phyloP scores from a whole-genome alignment of 2,888 invertebrate species.

The Drosophila leonis region DNA sequence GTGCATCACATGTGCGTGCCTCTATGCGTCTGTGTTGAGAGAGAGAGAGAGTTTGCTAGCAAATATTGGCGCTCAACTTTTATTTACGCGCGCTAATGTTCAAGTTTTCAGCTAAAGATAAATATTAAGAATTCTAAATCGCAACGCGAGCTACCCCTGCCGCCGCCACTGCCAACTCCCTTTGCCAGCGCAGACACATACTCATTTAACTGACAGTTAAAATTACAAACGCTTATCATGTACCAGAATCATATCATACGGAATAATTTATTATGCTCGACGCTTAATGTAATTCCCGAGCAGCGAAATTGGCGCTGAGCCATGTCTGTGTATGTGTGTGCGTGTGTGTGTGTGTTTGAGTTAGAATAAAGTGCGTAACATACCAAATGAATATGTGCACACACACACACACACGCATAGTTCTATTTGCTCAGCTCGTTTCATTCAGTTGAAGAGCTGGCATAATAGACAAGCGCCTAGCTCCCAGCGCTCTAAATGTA shows the following conservation, averaged over 20 bases:
- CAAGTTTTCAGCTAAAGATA: conserved; percentile 77
- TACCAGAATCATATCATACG: conserved; percentile 81
- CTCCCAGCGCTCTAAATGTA: conserved; percentile 17
- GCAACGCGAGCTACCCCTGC: conserved; percentile 29
- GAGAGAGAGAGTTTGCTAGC: conserved; percentile 41
- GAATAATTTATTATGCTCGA: conserved; percentile 79
- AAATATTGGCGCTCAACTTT: conserved; percentile 77
- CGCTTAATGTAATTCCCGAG: conserved; percentile 80
- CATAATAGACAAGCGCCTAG: conserved; percentile 51
- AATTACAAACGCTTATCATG: conserved; percentile 81
- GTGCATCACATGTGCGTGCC: conserved; percentile 30
- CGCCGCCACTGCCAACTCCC: neutral
- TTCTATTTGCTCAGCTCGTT: conserved; percentile 74
- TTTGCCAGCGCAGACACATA: conserved; percentile 45
- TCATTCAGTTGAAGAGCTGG: conserved; percentile 66
- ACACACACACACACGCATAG: conserved; percentile 44
- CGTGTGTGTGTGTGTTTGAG: conserved; percentile 66
- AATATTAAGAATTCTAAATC: conserved; percentile 80
- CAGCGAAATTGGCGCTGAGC: conserved; percentile 51
- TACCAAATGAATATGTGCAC: conserved; percentile 66
- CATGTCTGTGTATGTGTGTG: conserved; percentile 10
- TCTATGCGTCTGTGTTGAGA: conserved; percentile 6
- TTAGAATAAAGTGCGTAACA: conserved; percentile 76
- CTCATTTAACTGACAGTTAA: conserved; percentile 81
- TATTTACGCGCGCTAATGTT: conserved; percentile 78